Evolutionary conservation across 2,888 invertebrate species (phyloP).

Genomic region (Schizaphis graminum): DNA sequence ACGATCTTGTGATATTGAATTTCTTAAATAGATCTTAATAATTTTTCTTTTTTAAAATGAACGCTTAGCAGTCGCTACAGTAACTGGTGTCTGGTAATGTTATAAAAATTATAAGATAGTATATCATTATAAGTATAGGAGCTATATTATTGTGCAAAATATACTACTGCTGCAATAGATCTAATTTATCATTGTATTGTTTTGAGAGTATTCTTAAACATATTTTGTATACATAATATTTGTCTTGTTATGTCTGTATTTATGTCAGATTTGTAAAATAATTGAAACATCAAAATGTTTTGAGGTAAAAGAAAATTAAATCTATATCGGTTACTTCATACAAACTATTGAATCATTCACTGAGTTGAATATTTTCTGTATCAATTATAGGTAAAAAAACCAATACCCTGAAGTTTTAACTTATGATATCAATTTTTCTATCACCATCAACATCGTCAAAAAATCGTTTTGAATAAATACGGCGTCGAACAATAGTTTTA

Average conservation of each 20-base stretch:
- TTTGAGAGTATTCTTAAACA: constrained; percentile 11
- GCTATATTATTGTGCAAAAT: constrained; percentile 1
- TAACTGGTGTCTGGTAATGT: constrained; percentile 16
- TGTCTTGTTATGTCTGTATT: not conserved
- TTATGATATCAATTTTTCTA: not conserved
- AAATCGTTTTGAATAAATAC: not conserved
- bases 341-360: constrained; percentile 13
- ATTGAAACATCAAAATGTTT: constrained; percentile 19
- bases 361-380: constrained; percentile 13
- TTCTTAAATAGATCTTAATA: no score
- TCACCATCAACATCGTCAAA: not conserved
- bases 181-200: not conserved
- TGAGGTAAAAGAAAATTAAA: not conserved
- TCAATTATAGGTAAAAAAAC: constrained; percentile 19
- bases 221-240: constrained; percentile 25
- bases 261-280: not conserved
- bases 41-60: not conserved
- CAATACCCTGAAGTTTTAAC: not conserved
- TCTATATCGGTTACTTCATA: not conserved
- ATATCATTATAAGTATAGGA: not conserved
- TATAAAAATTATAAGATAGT: not conserved
- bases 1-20: no score
- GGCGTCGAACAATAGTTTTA: no score
- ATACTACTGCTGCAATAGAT: constrained; percentile 8
- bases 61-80: not conserved